Evolutionary conservation across 2,113 vertebrate genomes (phyloP).

Genomic region (Dunckerocampus dactyliophorus): DNA sequence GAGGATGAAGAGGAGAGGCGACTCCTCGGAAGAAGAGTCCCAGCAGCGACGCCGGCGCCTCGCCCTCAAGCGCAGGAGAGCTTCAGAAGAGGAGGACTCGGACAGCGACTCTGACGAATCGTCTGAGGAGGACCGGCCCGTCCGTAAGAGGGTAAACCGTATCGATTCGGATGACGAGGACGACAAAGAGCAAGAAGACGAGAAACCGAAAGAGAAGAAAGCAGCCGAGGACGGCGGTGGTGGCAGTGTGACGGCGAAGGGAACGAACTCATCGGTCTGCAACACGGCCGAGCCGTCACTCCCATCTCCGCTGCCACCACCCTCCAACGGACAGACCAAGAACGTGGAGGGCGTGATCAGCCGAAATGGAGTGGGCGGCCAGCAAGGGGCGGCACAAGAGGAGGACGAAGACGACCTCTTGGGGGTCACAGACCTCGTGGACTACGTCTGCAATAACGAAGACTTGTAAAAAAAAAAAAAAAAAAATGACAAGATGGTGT

Average conservation of each 20-base stretch:
- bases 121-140: constrained; percentile 77
- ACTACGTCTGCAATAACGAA: constrained; percentile 99
- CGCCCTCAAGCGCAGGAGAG: constrained; percentile 67
- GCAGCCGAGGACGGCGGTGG: constrained; percentile 24
- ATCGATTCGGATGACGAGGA: constrained; percentile 82
- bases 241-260: constrained; percentile 78
- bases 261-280: constrained; percentile 81
- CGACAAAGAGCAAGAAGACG: constrained; percentile 65
- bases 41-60: constrained; percentile 51
- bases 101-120: constrained; percentile 57
- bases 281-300: constrained; percentile 78
- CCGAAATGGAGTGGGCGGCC: constrained; percentile 76
- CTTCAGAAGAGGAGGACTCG: constrained; percentile 66
- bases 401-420: constrained; percentile 98
- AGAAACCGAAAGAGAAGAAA: constrained; percentile 72
- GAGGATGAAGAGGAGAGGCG: constrained; percentile 64
- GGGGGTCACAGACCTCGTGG: constrained; percentile 97
- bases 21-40: constrained; percentile 68
- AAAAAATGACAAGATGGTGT: constrained; percentile 19
- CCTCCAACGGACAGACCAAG: constrained; percentile 84
- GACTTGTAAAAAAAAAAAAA: constrained; percentile 81
- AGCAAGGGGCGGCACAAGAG: constrained; percentile 80
- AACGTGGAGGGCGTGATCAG: constrained; percentile 68
- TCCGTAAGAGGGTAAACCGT: constrained; percentile 87
- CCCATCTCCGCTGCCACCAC: constrained; percentile 51